A percentile compares a stretch with the other conserved stretches of the same genome.
phyloP scores from a whole-genome alignment of 2,888 invertebrate species.

The Ectemnius continuus region DNA sequence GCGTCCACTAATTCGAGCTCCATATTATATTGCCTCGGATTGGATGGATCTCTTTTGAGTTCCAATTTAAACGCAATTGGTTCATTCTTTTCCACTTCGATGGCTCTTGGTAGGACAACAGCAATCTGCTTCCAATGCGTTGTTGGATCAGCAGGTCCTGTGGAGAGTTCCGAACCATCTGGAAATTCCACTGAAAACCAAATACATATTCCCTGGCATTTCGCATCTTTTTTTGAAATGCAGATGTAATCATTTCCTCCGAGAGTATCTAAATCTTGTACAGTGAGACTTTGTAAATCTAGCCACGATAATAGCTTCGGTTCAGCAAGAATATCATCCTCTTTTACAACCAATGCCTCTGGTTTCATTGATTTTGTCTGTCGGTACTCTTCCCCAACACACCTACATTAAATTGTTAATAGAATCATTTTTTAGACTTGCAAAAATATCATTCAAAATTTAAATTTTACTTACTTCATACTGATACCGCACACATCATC shows the following conservation, averaged over 20 bases:
- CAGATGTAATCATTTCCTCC: constrained; percentile 81
- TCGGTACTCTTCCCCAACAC: constrained; percentile 83
- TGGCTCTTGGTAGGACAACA: constrained; percentile 86
- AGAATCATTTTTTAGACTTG: background rate
- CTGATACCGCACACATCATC: constrained; percentile 88
- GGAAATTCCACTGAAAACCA: constrained; percentile 91
- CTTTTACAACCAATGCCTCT: constrained; percentile 81
- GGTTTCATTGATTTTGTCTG: constrained; percentile 83
- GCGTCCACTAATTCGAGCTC: constrained; percentile 86
- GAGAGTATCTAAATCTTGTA: constrained; percentile 82
- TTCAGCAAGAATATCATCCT: constrained; percentile 83
- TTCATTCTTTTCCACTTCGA: constrained; percentile 81
- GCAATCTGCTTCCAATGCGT: constrained; percentile 89
- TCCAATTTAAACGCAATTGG: constrained; percentile 85
- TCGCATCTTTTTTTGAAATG: constrained; percentile 79
- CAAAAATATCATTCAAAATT: background rate
- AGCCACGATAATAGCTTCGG: constrained; percentile 84
- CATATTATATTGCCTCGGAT: constrained; percentile 84
- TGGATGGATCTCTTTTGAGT: constrained; percentile 80
- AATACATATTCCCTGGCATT: constrained; percentile 86
- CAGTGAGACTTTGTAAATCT: constrained; percentile 82
- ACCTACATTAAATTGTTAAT: constrained; percentile 51
- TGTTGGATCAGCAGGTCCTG: constrained; percentile 80
- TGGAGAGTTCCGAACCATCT: constrained; percentile 79
- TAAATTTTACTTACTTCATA: constrained; percentile 80